These are phyloP conservation scores for cat (Felis catus) DNA, from an alignment of 2,113 vertebrate species.

Conservation along the genomic window DNA sequence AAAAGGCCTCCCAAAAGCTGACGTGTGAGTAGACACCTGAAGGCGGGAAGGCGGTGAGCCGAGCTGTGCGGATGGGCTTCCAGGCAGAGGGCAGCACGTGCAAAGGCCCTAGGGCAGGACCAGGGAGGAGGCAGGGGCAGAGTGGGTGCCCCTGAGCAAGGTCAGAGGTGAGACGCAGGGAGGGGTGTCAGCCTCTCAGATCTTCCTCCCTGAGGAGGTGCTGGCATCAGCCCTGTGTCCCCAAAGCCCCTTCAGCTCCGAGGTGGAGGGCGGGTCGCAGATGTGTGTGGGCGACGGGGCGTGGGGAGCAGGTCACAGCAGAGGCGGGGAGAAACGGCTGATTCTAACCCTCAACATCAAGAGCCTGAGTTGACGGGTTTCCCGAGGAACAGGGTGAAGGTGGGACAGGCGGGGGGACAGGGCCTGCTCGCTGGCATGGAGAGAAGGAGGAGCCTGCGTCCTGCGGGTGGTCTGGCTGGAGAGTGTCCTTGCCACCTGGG, in stretches of 20 bases:
- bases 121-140: not conserved
- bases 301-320: too few species aligned
- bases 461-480: not conserved
- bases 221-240: not conserved
- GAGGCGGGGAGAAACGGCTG: not conserved
- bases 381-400: not conserved
- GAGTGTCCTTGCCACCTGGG: not conserved
- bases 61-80: not conserved
- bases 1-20: not conserved
- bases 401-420: not conserved
- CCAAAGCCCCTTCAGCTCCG: not conserved
- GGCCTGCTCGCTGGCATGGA: not conserved
- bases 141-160: not conserved
- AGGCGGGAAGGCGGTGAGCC: not conserved
- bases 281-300: not conserved
- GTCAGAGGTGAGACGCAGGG: not conserved
- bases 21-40: not conserved
- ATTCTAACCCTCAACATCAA: not conserved
- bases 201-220: not conserved
- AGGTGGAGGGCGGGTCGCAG: not conserved
- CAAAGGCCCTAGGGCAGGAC: not conserved
- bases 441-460: not conserved
- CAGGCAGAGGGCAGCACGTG: not conserved
- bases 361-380: not conserved
- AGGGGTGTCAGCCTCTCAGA: not conserved